Base-by-base conservation (phyloP, 2,113 vertebrate genomes). In the Lycaon pictus region DNA sequence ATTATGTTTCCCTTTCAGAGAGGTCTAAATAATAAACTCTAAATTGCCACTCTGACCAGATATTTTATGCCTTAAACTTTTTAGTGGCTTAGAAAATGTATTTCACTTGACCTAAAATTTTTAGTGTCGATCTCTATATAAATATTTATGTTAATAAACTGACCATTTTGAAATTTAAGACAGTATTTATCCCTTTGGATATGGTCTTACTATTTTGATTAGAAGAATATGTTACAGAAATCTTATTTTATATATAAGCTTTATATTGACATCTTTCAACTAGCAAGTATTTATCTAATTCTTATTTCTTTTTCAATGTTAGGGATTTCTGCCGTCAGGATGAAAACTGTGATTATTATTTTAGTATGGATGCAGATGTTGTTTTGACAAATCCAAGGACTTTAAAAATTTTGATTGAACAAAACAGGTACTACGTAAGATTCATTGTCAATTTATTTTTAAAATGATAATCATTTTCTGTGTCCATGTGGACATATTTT, bases 241-340 rank as follows among this genome's bases (percentile, higher is more conserved):
- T 2, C 6, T 80, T 76, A 60, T 35, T 58, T 88, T 83, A 48
- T 4, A 1, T 76, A 2, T 67, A 51, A 83, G 22, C 51, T 77
- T 93, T 89, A 67, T 71, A 9, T 67, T 55, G 95, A 87, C 16
- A 84, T 35, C 92, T 95, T 89, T 77, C 62, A 81, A 62, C 9
- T 7, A 60, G 3, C 12, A 65, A 48, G 62, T 80, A 51, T 6
- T 89, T 90, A n/a, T 51, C 58, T 96, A 63, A 95, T 72, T 55
- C 35, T 58, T 0, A 16, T 85, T 98, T 83, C 5, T 98, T 91
- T 96, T 82, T 95, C 88, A 84, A 69, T 81, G 65, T 80, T 87
- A 99, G 99, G 99, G 99, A 99, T 96, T 98, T 99, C 95, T 99
- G 99, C 97, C 99, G 99, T 37, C 99, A 99, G 97, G 99, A 99